Conservation (phyloP, 1,140 invertebrate species). For the Drosophila subobscura region DNA sequence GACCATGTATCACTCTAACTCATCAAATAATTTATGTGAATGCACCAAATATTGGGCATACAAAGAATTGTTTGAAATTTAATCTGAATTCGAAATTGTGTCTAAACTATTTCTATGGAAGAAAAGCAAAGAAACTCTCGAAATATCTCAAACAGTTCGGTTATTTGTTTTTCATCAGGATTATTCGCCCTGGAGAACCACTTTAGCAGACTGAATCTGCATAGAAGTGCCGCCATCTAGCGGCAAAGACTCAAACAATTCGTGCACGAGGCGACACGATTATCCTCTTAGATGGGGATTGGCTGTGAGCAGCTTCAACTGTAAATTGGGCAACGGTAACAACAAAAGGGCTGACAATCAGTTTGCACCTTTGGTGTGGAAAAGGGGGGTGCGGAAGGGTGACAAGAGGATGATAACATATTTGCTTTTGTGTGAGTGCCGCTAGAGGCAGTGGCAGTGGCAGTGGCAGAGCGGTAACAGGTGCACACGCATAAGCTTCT, state of each 20-base stretch:
- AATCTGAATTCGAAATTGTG: too few species aligned
- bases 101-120: too few species aligned
- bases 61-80: too few species aligned
- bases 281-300: constrained; percentile 23
- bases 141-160: too few species aligned
- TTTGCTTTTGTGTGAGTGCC: not conserved
- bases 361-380: constrained; percentile 2
- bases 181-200: too few species aligned
- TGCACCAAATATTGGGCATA: too few species aligned
- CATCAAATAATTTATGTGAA: too few species aligned
- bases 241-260: constrained; percentile 3
- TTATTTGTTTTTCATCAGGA: too few species aligned
- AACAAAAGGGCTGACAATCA: not conserved
- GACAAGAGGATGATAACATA: not conserved
- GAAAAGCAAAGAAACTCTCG: not conserved
- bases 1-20: too few species aligned
- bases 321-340: constrained; percentile 9
- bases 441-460: not conserved
- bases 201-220: not conserved
- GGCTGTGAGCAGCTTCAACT: constrained; percentile 29
- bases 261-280: constrained; percentile 6
- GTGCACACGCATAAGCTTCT: constrained; percentile 61
- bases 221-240: constrained; percentile 39
- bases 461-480: constrained; percentile 46
- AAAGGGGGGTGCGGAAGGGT: constrained; percentile 1